Conservation (phyloP, 2,113 vertebrate species). For the Origma solitaria region DNA sequence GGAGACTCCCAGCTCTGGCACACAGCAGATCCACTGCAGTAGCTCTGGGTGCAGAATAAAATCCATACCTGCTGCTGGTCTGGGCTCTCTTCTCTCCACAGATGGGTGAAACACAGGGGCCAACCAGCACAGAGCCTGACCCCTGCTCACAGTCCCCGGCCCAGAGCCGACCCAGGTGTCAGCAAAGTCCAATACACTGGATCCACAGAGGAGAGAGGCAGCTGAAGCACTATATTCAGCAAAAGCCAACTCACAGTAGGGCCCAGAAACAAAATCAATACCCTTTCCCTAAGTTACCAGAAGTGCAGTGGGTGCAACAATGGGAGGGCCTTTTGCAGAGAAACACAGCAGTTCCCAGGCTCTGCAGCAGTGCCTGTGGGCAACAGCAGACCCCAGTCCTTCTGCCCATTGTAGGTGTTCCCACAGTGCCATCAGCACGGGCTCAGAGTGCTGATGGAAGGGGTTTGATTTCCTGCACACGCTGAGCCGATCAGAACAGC, state of each 20-base stretch:
- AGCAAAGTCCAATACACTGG: neutral
- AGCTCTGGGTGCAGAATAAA: neutral
- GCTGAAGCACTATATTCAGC: slow-evolving; percentile 28
- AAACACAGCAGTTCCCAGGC: neutral
- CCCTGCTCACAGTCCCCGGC: neutral
- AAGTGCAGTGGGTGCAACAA: neutral
- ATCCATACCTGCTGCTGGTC: neutral
- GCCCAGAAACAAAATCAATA: slow-evolving; percentile 46
- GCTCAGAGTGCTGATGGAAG: neutral
- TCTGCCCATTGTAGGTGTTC: neutral
- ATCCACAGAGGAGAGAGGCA: neutral
- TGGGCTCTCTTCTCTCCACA: neutral
- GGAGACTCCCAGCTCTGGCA: neutral
- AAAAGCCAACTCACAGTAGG: slow-evolving; percentile 34
- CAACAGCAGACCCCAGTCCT: neutral
- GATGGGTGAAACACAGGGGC: neutral
- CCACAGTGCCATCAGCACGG: neutral
- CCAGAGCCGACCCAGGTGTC: neutral
- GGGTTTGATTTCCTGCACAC: neutral
- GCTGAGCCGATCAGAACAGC: neutral
- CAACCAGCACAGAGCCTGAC: accelerated
- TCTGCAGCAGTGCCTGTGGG: neutral
- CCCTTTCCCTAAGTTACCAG: slow-evolving; percentile 19
- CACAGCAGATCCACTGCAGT: neutral
- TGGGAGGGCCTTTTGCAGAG: neutral